Conservation (phyloP, 2,113 vertebrate genomes). For the Andinoacara biseriatus region DNA sequence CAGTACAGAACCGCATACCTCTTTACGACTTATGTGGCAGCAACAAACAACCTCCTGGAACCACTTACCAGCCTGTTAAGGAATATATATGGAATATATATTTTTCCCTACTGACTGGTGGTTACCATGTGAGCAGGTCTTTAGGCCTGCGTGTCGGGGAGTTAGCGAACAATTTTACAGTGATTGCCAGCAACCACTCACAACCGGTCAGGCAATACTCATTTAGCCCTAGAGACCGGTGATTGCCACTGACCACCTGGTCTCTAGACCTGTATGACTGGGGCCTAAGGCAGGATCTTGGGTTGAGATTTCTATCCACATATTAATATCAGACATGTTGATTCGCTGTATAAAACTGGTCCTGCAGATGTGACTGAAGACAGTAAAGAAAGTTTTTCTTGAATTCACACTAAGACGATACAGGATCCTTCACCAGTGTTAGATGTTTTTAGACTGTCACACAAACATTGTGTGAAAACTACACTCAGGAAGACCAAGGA, state of each 20-base stretch:
- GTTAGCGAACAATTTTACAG: too few species aligned
- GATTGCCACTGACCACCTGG: neutral
- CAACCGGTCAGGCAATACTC: neutral
- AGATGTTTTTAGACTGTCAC: neutral
- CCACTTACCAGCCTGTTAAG: too few species aligned
- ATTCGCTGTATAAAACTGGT: neutral
- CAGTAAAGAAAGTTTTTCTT: neutral
- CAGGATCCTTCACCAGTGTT: neutral
- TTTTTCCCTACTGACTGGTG: too few species aligned
- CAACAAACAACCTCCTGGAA: too few species aligned
- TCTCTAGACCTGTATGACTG: neutral
- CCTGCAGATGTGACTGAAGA: neutral
- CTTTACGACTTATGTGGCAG: too few species aligned
- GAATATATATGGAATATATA: too few species aligned
- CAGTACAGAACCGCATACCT: neutral
- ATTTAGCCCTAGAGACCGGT: neutral
- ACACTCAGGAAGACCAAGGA: neutral
- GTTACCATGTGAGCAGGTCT: too few species aligned
- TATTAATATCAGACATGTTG: neutral
- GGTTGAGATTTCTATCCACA: conserved; percentile 12
- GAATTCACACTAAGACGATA: neutral
- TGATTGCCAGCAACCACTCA: too few species aligned
- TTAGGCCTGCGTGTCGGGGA: too few species aligned
- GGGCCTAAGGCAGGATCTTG: neutral
- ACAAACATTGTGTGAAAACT: neutral